Conservation (phyloP, 1,140 invertebrate genomes). For the Heliconius hewitsoni region DNA sequence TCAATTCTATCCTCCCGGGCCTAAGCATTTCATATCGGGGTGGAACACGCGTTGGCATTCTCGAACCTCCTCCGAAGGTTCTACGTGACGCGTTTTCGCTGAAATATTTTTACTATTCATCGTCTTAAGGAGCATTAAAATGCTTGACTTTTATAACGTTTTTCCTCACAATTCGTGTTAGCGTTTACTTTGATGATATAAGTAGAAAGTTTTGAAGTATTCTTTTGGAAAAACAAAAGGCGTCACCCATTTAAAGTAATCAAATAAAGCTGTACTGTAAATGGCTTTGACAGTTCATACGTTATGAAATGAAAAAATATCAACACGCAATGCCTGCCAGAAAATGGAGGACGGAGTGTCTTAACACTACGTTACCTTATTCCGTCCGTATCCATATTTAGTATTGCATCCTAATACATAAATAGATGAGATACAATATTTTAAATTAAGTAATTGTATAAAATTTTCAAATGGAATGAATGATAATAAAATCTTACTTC, state of each 20-base stretch:
- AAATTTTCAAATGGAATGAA: background rate
- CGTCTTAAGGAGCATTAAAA: slow-evolving; percentile 66
- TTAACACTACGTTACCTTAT: too few species aligned
- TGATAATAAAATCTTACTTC: background rate
- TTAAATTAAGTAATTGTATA: background rate
- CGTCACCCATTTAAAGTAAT: background rate
- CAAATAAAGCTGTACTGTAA: too few species aligned
- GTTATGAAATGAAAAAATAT: too few species aligned
- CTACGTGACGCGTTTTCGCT: slow-evolving; percentile 68
- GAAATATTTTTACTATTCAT: slow-evolving; percentile 78
- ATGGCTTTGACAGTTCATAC: too few species aligned
- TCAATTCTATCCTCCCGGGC: slow-evolving; percentile 31
- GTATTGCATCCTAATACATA: too few species aligned
- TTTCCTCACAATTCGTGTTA: slow-evolving; percentile 45
- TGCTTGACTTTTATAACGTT: slow-evolving; percentile 49
- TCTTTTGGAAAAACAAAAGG: slow-evolving; percentile 3
- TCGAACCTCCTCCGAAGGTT: slow-evolving; percentile 58
- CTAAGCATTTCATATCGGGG: slow-evolving; percentile 65
- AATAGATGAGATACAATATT: background rate
- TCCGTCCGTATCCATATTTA: too few species aligned
- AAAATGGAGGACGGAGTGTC: too few species aligned
- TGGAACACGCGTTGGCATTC: slow-evolving; percentile 63
- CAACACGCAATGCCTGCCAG: too few species aligned
- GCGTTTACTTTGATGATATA: slow-evolving; percentile 23
- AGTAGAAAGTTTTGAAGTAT: background rate